A percentile compares a stretch with the other conserved stretches of the same genome.
These are phyloP conservation scores for Rhinichthys klamathensis DNA, from an alignment of 2,113 vertebrate genomes.

Conservation along the genomic window DNA sequence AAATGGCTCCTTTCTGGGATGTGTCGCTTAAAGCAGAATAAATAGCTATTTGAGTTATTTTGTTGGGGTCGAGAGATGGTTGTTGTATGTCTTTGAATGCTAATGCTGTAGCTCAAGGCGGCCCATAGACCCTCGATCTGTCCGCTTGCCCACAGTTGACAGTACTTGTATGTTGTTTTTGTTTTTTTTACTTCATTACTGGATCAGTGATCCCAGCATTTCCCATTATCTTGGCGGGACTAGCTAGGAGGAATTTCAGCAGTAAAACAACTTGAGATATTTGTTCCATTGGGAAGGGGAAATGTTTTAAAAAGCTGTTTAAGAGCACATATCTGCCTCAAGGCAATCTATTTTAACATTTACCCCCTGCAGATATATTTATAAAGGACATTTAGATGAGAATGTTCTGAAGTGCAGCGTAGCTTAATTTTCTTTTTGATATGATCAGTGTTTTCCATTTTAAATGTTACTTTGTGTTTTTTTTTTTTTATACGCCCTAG, in stretches of 20 bases:
- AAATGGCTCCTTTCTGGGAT: slow-evolving; percentile 30
- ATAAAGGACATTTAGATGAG: slow-evolving; percentile 6
- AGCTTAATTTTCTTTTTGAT: neutral
- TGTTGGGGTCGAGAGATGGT: slow-evolving; percentile 23
- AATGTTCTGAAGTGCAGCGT: neutral
- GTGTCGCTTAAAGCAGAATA: slow-evolving; percentile 40
- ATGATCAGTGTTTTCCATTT: neutral
- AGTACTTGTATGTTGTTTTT: neutral
- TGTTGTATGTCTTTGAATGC: slow-evolving; percentile 71
- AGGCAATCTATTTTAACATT: slow-evolving; percentile 19
- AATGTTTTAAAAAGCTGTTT: slow-evolving; percentile 34
- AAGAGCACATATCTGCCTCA: slow-evolving; percentile 2
- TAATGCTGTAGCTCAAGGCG: slow-evolving; percentile 37
- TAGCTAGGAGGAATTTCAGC: slow-evolving; percentile 47
- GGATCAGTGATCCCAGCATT: slow-evolving; percentile 40
- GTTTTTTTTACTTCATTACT: slow-evolving; percentile 36
- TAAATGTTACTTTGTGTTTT: neutral
- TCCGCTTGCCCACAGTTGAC: slow-evolving; percentile 25
- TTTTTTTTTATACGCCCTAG: neutral
- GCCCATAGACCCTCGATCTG: neutral
- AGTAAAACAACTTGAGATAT: slow-evolving; percentile 39
- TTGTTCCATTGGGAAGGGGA: slow-evolving; percentile 37
- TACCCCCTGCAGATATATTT: slow-evolving; percentile 31
- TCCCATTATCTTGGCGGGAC: slow-evolving; percentile 37
- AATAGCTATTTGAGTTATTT: slow-evolving; percentile 42